Conservation (phyloP, 1,140 invertebrate genomes). For the Orchesella cincta region DNA sequence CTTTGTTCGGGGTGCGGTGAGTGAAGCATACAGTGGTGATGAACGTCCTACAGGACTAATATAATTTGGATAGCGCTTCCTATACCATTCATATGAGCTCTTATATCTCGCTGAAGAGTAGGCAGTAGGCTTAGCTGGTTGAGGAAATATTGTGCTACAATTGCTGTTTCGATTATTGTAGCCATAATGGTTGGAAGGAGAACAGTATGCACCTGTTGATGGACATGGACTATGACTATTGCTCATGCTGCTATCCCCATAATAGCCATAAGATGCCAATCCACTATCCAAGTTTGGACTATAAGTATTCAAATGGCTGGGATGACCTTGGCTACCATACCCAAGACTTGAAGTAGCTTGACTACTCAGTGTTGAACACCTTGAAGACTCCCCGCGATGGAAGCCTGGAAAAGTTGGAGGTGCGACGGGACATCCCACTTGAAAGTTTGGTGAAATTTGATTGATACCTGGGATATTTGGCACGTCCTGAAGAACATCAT, state of each 20-base stretch:
- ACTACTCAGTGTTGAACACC: conserved; percentile 29
- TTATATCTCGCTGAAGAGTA: conserved; percentile 1
- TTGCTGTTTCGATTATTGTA: background rate
- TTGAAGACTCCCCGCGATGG: conserved; percentile 13
- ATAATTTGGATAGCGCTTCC: conserved; percentile 21
- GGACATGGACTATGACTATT: conserved; percentile 14
- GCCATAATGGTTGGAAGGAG: background rate
- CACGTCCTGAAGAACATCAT: conserved; percentile 19
- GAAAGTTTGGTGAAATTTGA: conserved; percentile 17
- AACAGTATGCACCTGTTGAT: too few relatives aligned
- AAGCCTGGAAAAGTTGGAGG: conserved; percentile 7
- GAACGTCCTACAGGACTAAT: background rate
- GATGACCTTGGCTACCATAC: conserved; percentile 14
- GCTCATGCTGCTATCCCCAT: background rate
- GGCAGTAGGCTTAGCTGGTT: conserved; percentile 1
- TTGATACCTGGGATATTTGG: background rate
- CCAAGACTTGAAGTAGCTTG: conserved; percentile 25
- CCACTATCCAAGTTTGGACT: conserved; percentile 15
- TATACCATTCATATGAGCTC: conserved; percentile 25
- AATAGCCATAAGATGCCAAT: background rate
- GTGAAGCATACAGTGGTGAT: conserved; percentile 7
- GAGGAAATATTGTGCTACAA: conserved; percentile 7
- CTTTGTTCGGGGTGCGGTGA: conserved; percentile 13
- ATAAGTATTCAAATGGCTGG: background rate
- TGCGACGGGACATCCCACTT: conserved; percentile 18